Conservation (phyloP, 2,113 vertebrate genomes). For the Pardalotus punctatus region DNA sequence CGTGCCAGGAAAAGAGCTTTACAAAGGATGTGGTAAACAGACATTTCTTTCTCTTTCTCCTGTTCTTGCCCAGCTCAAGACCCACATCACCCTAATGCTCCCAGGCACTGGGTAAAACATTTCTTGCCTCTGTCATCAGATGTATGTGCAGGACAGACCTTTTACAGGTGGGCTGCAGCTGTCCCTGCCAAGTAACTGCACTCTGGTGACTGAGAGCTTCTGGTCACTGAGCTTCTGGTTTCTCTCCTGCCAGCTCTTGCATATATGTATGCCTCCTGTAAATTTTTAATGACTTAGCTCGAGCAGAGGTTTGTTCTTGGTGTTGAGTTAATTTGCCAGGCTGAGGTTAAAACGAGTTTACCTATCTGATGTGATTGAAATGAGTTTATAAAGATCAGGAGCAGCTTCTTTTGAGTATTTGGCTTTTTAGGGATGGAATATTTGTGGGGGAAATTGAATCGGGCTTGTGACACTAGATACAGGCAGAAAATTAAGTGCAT, state of each 20-base stretch:
- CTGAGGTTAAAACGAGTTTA: background rate
- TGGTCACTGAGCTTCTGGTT: background rate
- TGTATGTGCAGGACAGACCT: background rate
- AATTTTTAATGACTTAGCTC: background rate
- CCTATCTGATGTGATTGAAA: background rate
- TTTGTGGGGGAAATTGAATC: background rate
- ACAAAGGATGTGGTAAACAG: background rate
- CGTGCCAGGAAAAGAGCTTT: background rate
- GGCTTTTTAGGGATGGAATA: background rate
- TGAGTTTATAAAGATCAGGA: background rate
- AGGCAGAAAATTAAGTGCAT: background rate
- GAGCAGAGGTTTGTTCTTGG: background rate
- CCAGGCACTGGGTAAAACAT: background rate
- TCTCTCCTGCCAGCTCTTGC: background rate
- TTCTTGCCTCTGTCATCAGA: background rate
- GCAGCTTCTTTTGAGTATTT: background rate
- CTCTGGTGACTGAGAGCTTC: background rate
- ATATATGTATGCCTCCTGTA: background rate
- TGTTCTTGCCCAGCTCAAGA: background rate
- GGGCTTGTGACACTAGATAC: background rate
- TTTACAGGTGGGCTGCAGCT: background rate
- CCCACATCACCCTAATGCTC: background rate
- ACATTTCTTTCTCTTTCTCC: background rate
- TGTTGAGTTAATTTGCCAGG: background rate
- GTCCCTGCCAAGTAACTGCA: background rate